phyloP scores from a whole-genome alignment of 2,113 vertebrate species.

The Ceratotherium simum region DNA sequence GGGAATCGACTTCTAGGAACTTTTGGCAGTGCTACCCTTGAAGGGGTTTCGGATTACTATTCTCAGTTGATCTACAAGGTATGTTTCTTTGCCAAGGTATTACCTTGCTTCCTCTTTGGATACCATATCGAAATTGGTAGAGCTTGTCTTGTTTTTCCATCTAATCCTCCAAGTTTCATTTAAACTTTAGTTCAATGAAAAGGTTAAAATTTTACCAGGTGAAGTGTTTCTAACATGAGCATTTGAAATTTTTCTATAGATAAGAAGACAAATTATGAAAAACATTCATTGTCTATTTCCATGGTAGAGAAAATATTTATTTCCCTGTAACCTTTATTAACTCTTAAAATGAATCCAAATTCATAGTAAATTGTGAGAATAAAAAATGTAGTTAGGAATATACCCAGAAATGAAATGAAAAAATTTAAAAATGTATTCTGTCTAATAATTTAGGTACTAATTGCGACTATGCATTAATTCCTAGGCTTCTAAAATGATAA shows the following conservation, averaged over 20 bases:
- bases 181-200: not conserved
- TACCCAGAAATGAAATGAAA: not conserved
- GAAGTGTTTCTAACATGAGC: constrained; percentile 1
- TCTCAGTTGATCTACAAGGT: constrained; percentile 97
- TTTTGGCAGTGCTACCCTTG: constrained; percentile 95
- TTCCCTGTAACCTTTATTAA: constrained; percentile 29
- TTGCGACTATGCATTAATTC: constrained; percentile 14
- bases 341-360: constrained; percentile 44
- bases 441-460: not conserved
- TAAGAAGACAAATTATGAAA: constrained; percentile 54
- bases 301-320: not conserved
- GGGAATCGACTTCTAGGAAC: constrained; percentile 94
- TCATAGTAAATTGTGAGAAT: not conserved
- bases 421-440: not conserved
- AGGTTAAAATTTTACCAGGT: not conserved
- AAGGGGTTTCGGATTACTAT: constrained; percentile 97
- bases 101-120: constrained; percentile 19
- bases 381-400: not conserved
- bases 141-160: not conserved
- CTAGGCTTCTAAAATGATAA: not conserved
- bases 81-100: constrained; percentile 54
- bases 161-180: constrained; percentile 17
- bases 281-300: constrained; percentile 26
- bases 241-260: not conserved
- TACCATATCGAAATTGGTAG: not conserved